These are phyloP conservation scores for Poicephalus gulielmi DNA, from an alignment of 2,113 vertebrate genomes.

Conservation along the genomic window DNA sequence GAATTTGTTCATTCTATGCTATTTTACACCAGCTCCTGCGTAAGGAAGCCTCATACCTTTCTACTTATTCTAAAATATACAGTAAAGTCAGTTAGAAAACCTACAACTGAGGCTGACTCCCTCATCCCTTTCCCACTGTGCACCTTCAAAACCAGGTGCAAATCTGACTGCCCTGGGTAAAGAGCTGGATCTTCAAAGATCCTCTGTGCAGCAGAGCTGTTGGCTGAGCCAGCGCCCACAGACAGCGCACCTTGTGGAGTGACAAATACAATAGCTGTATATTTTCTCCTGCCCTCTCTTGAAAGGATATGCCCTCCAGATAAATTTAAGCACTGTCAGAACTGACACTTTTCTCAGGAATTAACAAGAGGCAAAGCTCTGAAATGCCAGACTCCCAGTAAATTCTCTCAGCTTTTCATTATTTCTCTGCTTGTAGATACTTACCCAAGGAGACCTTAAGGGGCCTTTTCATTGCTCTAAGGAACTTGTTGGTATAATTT, in stretches of 20 bases:
- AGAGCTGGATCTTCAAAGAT: neutral
- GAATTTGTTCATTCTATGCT: neutral
- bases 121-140: neutral
- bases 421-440: neutral
- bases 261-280: neutral
- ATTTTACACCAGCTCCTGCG: neutral
- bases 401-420: conserved; percentile 22
- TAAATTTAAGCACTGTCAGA: conserved; percentile 29
- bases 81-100: neutral
- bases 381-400: neutral
- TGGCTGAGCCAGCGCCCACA: neutral
- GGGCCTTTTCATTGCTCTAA: conserved; percentile 11
- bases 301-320: conserved; percentile 19
- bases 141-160: neutral
- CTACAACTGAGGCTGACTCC: neutral
- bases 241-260: neutral
- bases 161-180: neutral
- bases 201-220: neutral
- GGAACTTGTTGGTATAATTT: conserved; percentile 10
- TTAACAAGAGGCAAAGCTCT: neutral
- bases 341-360: neutral
- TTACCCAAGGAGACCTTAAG: neutral
- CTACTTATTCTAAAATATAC: neutral
- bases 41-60: neutral
- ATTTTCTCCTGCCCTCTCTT: neutral